These are phyloP conservation scores for Crematogaster levior DNA, from an alignment of 2,888 invertebrate genomes.

Conservation along the genomic window DNA sequence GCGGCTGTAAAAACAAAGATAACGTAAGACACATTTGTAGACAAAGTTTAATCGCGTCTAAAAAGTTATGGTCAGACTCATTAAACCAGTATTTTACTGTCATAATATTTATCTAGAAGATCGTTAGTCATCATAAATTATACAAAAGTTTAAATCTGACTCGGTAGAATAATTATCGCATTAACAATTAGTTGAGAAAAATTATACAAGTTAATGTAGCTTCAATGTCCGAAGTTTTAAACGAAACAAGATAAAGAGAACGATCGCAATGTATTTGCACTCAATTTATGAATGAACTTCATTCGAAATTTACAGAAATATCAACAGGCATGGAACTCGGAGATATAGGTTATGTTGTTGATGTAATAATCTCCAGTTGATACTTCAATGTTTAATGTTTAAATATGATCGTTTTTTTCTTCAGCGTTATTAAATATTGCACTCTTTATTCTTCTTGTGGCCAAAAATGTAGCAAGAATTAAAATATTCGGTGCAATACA, in stretches of 20 bases:
- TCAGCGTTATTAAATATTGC: neutral
- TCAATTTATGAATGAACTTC: neutral
- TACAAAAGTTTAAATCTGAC: neutral
- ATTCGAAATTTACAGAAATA: neutral
- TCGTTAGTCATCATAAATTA: conserved; percentile 54
- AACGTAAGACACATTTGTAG: neutral
- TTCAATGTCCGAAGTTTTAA: neutral
- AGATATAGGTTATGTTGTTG: conserved; percentile 1
- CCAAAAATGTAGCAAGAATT: neutral
- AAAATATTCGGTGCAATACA: conserved; percentile 54
- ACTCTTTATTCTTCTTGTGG: neutral
- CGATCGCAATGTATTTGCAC: neutral
- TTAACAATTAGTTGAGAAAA: neutral
- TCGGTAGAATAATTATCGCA: neutral
- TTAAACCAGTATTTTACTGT: conserved; percentile 85
- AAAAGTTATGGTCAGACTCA: conserved; percentile 83
- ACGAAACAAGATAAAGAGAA: neutral
- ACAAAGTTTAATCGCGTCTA: neutral
- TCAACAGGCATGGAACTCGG: neutral
- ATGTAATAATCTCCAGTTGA: neutral
- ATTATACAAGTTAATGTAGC: neutral
- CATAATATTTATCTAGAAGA: conserved; percentile 70
- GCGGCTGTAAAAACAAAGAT: conserved; percentile 89
- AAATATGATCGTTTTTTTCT: neutral
- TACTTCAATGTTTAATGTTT: neutral